These are phyloP conservation scores for Nyctereutes procyonoides DNA, from an alignment of 2,113 vertebrate genomes.

Conservation along the genomic window DNA sequence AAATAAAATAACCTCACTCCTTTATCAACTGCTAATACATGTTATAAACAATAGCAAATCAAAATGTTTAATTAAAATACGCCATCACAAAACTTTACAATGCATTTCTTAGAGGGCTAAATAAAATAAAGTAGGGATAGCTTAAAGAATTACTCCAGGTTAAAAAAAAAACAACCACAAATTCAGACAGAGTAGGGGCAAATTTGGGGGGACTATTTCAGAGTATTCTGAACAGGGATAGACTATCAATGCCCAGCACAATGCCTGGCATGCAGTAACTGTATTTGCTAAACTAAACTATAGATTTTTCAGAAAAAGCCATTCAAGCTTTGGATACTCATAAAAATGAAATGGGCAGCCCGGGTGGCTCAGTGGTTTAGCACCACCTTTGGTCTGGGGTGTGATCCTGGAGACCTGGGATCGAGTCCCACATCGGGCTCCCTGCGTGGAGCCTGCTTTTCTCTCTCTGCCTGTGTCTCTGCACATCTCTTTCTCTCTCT, in stretches of 20 bases:
- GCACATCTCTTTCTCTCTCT: too few species aligned
- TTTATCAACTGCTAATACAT: background rate
- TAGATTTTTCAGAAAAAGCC: background rate
- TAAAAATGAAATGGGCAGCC: background rate
- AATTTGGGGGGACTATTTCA: background rate
- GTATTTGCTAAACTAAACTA: background rate
- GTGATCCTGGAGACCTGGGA: too few species aligned
- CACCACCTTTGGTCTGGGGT: too few species aligned
- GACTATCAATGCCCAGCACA: background rate
- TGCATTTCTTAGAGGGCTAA: background rate
- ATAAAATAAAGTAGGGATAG: background rate
- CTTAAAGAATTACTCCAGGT: background rate
- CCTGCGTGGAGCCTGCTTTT: too few species aligned
- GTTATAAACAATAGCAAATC: background rate
- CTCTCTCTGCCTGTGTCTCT: too few species aligned
- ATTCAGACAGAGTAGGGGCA: background rate
- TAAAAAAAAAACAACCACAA: background rate
- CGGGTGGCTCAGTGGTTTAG: too few species aligned
- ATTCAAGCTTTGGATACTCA: background rate
- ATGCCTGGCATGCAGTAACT: background rate
- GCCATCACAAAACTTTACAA: background rate
- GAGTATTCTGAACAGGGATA: background rate
- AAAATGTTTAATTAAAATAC: background rate
- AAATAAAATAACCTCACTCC: conserved; percentile 19
- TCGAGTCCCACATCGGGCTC: too few species aligned